Base-by-base conservation (phyloP, 2,797 vertebrate species). In the Chelmon rostratus region DNA sequence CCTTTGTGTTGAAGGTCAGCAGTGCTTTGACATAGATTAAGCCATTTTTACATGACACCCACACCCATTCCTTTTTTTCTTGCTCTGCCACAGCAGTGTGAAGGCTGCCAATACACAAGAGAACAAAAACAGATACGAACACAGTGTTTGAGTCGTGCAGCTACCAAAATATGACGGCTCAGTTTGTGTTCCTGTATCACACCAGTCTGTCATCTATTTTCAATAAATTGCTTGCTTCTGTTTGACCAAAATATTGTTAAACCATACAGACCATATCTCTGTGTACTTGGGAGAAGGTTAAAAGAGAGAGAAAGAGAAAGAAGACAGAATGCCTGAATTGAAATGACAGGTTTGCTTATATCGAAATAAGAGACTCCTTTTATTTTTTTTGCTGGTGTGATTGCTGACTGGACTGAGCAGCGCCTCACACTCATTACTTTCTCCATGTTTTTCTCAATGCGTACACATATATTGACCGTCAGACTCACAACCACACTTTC, bases 201-300 rank as follows among this genome's bases (percentile, higher is more conserved):
- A 53, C 40, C 18, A 21, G 53, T 44, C 57, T 82, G 40, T 75
- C 78, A 78, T 81, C 59, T 59, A 68, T 71, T 88, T 91, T 81
- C 65, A 86, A 69, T 78, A 8, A 88, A 80, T 85, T 58, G 35
- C 77, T 81, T 85, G 73, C 52, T 46, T 78, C 58, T 69, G 57
- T 74, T 86, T 78, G 78, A 76, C 68, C 53, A 61, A 50, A 81
- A 75, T 28, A 64, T 49, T 82, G 61, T 78, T 57, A 49, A 82
- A 81, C 23, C 49, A 70, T 57, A 78, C 61, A 63, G 58, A 80
- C 37, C 23, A n/a, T 83, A 66, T 76, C 59, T 68, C n/a, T 42
- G 28, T 63, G 74, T 49, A 63, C 59, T 76, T 50, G 40, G 16
- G n/a, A n/a, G n/a, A n/a, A 15, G 68, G 38, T 49, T 9, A 50